A percentile compares a stretch with the other conserved stretches of the same genome.
Conservation (phyloP, 1,140 invertebrate genomes). For the Magallana ariakensis region DNA sequence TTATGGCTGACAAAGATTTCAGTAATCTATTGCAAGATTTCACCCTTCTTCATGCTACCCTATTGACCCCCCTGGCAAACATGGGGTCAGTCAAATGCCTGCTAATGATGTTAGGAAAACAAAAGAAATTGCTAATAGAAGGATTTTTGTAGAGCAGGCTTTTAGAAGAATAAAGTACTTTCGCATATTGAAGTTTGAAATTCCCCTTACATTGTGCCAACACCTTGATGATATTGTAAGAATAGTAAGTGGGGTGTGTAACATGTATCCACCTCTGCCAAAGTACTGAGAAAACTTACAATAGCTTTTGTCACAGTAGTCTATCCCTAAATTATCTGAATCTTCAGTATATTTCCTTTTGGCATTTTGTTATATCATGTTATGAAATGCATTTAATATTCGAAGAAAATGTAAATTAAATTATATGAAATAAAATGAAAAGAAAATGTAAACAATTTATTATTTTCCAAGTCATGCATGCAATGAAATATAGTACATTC, state of each 20-base stretch:
- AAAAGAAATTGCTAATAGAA: conserved; percentile 44
- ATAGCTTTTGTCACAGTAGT: too few species aligned
- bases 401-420: too few species aligned
- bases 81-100: conserved; percentile 43
- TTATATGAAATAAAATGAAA: too few species aligned
- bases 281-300: conserved; percentile 23
- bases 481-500: too few species aligned
- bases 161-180: conserved; percentile 45
- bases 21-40: conserved; percentile 48
- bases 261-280: conserved; percentile 41
- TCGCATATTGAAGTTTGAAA: conserved; percentile 41
- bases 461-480: too few species aligned
- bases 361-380: too few species aligned
- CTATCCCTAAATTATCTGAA: too few species aligned
- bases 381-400: too few species aligned
- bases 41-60: not conserved
- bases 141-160: conserved; percentile 45
- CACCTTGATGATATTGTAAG: conserved; percentile 36
- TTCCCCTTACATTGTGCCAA: conserved; percentile 42
- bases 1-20: conserved; percentile 79
- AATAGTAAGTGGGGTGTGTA: conserved; percentile 26
- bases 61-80: conserved; percentile 12
- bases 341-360: too few species aligned
- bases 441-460: too few species aligned
- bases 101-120: conserved; percentile 46